Evolutionary conservation across 2,113 vertebrate genomes (phyloP).

Genomic region (Marcusenius ussheri): DNA sequence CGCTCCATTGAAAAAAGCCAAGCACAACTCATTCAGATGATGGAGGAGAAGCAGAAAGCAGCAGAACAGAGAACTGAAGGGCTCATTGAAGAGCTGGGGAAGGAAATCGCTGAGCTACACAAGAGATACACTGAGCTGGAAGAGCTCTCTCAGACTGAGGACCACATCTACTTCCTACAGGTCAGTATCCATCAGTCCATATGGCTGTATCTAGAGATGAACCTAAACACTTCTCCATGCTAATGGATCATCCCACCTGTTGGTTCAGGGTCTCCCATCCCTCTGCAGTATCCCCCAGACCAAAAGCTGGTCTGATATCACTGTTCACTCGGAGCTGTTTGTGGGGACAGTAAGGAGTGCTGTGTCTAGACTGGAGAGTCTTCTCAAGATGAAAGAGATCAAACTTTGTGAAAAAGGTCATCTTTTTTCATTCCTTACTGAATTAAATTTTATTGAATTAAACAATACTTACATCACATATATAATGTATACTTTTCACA

Average conservation of each 20-base stretch:
- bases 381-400: constrained; percentile 29
- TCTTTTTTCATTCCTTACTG: not conserved
- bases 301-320: constrained; percentile 42
- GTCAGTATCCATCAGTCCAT: constrained; percentile 27
- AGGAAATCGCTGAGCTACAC: constrained; percentile 44
- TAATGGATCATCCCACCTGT: not conserved
- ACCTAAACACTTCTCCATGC: not conserved
- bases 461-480: not conserved
- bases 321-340: constrained; percentile 35
- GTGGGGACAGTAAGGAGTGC: constrained; percentile 39
- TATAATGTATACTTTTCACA: constrained; percentile 24
- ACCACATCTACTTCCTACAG: constrained; percentile 54
- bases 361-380: constrained; percentile 29
- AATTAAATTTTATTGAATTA: not conserved
- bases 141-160: constrained; percentile 37
- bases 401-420: constrained; percentile 33
- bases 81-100: constrained; percentile 38
- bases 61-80: constrained; percentile 33
- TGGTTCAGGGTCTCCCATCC: constrained; percentile 31
- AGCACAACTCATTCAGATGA: constrained; percentile 20
- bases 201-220: not conserved
- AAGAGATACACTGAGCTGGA: constrained; percentile 37
- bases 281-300: constrained; percentile 33
- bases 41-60: constrained; percentile 40
- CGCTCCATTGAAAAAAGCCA: constrained; percentile 28